These are phyloP conservation scores for Drosophila sturtevanti DNA, from an alignment of 1,140 invertebrate genomes.

Conservation along the genomic window DNA sequence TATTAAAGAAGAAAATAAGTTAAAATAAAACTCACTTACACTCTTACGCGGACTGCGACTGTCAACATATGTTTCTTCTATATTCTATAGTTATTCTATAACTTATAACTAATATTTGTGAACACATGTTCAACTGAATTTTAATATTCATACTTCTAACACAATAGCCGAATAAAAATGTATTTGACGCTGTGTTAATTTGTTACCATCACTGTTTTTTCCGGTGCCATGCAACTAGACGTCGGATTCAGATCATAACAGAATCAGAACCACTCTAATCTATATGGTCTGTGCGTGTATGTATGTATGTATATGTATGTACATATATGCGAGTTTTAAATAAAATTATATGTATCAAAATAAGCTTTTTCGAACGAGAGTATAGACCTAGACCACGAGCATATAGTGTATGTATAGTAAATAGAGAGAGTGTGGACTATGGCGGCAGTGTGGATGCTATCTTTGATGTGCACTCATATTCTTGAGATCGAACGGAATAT, in stretches of 20 bases:
- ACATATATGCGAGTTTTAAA: conserved; percentile 46
- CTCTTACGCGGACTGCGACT: too few species aligned
- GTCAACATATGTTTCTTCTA: too few species aligned
- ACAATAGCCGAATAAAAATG: too few species aligned
- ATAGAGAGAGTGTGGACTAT: conserved; percentile 62
- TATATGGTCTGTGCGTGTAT: conserved; percentile 15
- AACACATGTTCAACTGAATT: too few species aligned
- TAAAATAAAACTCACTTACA: too few species aligned
- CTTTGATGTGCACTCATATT: conserved; percentile 64
- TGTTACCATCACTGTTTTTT: too few species aligned
- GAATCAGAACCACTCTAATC: conserved; percentile 12
- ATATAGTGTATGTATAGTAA: conserved; percentile 48
- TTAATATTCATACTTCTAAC: too few species aligned
- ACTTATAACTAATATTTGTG: too few species aligned
- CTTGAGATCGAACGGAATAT: conserved; percentile 31
- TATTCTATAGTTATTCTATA: too few species aligned
- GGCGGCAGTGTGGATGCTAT: conserved; percentile 59
- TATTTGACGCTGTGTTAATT: too few species aligned
- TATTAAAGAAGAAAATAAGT: too few species aligned
- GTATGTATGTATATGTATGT: conserved; percentile 10
- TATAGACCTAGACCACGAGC: conserved; percentile 6
- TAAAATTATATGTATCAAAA: conserved; percentile 38
- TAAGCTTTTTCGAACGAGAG: conserved; percentile 27
- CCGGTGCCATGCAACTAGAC: background rate
- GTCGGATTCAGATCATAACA: background rate